Percentiles rank a stretch among this genome's conserved stretches.
Evolutionary conservation across 2,113 vertebrate species (phyloP).

Genomic region (Vombatus ursinus): DNA sequence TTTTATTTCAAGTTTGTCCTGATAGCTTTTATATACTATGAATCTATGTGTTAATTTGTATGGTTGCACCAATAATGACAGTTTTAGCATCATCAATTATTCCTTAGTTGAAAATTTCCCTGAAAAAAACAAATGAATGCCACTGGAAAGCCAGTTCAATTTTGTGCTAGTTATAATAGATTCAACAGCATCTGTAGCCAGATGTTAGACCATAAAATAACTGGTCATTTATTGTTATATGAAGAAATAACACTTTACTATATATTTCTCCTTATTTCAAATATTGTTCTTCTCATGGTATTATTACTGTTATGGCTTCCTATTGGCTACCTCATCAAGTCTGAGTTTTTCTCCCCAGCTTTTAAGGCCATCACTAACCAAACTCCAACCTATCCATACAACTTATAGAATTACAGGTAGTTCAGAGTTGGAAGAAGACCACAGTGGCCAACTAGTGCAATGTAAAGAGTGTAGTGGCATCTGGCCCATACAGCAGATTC

Average conservation of each 20-base stretch:
- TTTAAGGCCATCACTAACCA: background rate
- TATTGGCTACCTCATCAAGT: background rate
- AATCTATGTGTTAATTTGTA: background rate
- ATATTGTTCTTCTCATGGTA: background rate
- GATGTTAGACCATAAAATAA: background rate
- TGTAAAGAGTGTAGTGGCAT: background rate
- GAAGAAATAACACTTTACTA: background rate
- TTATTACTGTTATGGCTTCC: background rate
- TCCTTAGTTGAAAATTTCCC: background rate
- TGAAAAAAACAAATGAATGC: background rate
- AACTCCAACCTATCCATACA: background rate
- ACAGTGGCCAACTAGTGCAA: background rate
- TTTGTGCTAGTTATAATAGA: background rate
- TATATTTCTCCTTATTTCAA: background rate
- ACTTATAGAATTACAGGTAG: background rate
- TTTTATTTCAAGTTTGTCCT: background rate
- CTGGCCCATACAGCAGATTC: background rate
- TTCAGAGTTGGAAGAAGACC: background rate
- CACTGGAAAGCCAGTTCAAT: background rate
- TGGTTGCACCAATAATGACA: background rate
- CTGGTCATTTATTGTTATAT: background rate
- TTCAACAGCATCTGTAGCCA: background rate
- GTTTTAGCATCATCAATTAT: background rate
- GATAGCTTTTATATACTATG: constrained; percentile 7
- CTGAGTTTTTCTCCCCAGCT: background rate